A percentile compares a stretch with the other conserved stretches of the same genome.
Evolutionary conservation across 2,113 vertebrate species (phyloP).

Genomic region (Syngnathus scovelli): DNA sequence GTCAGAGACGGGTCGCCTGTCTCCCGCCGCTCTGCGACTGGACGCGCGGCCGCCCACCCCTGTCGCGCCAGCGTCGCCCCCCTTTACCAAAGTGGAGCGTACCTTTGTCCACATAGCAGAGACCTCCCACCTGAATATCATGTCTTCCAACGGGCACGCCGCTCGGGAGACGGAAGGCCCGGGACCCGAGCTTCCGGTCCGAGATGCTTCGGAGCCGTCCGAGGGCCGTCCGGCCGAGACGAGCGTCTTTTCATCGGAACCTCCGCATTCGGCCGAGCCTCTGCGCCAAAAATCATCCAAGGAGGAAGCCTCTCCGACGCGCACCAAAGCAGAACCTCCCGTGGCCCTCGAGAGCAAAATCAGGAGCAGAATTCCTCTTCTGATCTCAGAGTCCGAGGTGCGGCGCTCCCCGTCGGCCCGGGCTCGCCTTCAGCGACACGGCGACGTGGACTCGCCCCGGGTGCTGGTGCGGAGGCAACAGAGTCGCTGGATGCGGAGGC

Average conservation of each 20-base stretch:
- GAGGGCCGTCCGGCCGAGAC: conserved; percentile 44
- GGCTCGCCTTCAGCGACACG: conserved; percentile 69
- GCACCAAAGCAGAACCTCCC: neutral
- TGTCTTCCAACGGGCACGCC: conserved; percentile 82
- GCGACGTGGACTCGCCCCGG: conserved; percentile 75
- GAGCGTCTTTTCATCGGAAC: conserved; percentile 5
- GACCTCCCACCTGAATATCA: conserved; percentile 89
- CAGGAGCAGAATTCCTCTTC: conserved; percentile 84
- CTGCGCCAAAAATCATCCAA: conserved; percentile 28
- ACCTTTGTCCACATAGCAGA: conserved; percentile 94
- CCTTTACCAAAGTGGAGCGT: conserved; percentile 94
- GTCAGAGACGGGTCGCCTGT: conserved; percentile 80
- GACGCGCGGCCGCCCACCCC: conserved; percentile 75
- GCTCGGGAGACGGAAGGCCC: conserved; percentile 66
- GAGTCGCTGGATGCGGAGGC: conserved; percentile 75
- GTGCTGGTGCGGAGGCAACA: conserved; percentile 85
- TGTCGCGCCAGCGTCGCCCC: conserved; percentile 78
- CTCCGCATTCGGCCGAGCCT: neutral
- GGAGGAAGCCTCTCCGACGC: conserved; percentile 6
- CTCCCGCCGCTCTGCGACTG: conserved; percentile 80
- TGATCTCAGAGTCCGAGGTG: conserved; percentile 81
- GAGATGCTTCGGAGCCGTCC: conserved; percentile 37
- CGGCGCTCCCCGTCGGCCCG: conserved; percentile 71
- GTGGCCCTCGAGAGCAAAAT: conserved; percentile 39
- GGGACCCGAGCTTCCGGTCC: conserved; percentile 48